A percentile compares a stretch with the other conserved stretches of the same genome.
Conservation (phyloP, 2,888 invertebrate genomes). For the Melanostoma scalare region DNA sequence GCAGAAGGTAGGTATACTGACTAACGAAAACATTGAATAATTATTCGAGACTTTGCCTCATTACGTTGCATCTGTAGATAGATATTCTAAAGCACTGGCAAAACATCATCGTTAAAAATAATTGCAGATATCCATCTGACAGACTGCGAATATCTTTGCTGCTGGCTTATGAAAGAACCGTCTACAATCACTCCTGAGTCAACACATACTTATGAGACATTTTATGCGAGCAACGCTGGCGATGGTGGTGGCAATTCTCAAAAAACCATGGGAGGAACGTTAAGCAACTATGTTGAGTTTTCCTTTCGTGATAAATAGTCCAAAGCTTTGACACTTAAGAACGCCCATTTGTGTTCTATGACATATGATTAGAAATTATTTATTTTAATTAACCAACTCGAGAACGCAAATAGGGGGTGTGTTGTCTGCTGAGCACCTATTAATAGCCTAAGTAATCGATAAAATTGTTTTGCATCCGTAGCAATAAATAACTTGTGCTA, state of each 20-base stretch:
- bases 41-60: slow-evolving; percentile 23
- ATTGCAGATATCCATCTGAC: slow-evolving; percentile 67
- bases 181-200: slow-evolving; percentile 11
- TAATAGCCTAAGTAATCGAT: slow-evolving; percentile 54
- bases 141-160: slow-evolving; percentile 43
- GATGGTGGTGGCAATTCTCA: slow-evolving; percentile 11
- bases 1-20: too few species aligned
- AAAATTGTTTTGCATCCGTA: slow-evolving; percentile 42
- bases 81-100: neutral
- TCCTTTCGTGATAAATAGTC: slow-evolving; percentile 58
- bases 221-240: neutral
- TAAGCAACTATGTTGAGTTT: slow-evolving; percentile 21
- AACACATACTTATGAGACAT: neutral
- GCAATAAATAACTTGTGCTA: slow-evolving; percentile 46
- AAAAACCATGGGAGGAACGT: neutral
- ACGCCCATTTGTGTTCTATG: slow-evolving; percentile 65
- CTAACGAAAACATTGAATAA: slow-evolving; percentile 54
- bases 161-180: slow-evolving; percentile 11
- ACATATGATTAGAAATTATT: slow-evolving; percentile 66
- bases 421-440: slow-evolving; percentile 24
- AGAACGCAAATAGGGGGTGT: slow-evolving; percentile 51
- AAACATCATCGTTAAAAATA: slow-evolving; percentile 70
- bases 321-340: slow-evolving; percentile 63
- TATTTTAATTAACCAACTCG: slow-evolving; percentile 66
- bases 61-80: slow-evolving; percentile 44